Evolutionary conservation across 2,113 vertebrate genomes (phyloP).

Genomic region (Dermatemys mawii): DNA sequence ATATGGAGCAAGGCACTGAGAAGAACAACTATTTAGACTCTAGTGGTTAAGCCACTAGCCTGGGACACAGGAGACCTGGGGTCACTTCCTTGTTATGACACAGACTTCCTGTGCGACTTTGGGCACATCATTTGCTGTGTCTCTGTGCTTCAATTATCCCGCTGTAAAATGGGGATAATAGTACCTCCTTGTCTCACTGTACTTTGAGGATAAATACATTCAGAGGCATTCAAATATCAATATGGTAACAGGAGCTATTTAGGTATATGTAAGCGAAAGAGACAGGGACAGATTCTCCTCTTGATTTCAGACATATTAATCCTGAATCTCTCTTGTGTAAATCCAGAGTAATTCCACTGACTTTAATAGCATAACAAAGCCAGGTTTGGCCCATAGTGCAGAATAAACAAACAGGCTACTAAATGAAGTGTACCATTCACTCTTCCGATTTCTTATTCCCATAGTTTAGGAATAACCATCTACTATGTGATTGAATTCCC

Average conservation of each 20-base stretch:
- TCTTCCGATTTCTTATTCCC: conserved; percentile 45
- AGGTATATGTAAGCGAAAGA: not conserved
- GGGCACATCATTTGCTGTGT: not conserved
- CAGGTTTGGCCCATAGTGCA: not conserved
- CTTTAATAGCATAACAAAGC: not conserved
- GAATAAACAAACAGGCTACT: conserved; percentile 19
- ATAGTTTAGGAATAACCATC: not conserved
- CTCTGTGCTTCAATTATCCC: not conserved
- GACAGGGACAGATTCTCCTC: not conserved
- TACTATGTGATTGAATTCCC: conserved; percentile 25
- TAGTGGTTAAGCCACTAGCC: not conserved
- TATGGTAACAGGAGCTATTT: not conserved
- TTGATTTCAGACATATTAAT: not conserved
- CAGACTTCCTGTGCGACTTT: not conserved
- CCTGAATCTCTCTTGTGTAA: not conserved
- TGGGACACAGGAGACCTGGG: not conserved
- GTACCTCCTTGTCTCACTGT: not conserved
- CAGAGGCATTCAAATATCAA: not conserved
- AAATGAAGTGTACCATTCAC: not conserved
- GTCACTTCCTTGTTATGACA: not conserved
- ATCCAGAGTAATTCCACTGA: not conserved
- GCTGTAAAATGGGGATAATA: not conserved
- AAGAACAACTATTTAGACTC: not conserved
- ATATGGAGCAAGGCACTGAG: not conserved
- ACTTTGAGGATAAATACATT: not conserved